These are phyloP conservation scores for Champsocephalus esox DNA, from an alignment of 2,797 vertebrate species.

Conservation along the genomic window DNA sequence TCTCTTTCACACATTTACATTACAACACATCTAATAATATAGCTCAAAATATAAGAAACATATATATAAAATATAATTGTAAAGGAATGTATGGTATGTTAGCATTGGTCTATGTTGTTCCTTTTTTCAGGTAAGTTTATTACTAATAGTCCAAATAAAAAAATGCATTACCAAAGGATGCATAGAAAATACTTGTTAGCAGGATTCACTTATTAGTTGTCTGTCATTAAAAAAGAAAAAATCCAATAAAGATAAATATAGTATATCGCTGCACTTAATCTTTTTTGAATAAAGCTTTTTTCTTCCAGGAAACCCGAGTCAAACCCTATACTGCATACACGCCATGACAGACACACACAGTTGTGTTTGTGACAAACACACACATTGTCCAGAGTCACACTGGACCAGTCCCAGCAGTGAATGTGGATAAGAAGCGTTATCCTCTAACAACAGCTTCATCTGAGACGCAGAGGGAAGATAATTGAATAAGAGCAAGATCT, in stretches of 20 bases:
- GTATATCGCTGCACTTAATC: not conserved
- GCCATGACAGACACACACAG: too few relatives aligned
- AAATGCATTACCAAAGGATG: not conserved
- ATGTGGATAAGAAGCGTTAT: constrained; percentile 14
- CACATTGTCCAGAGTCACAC: not conserved
- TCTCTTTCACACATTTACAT: not conserved
- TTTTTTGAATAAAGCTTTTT: not conserved
- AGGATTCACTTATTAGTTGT: not conserved
- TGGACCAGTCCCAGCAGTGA: not conserved
- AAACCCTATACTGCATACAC: not conserved
- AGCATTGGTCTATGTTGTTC: not conserved
- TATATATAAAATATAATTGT: not conserved
- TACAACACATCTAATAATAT: not conserved
- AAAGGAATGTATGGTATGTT: not conserved
- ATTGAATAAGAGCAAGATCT: constrained; percentile 38
- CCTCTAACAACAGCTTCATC: not conserved
- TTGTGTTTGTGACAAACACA: too few relatives aligned
- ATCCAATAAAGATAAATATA: not conserved
- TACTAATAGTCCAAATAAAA: not conserved
- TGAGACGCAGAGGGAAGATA: constrained; percentile 18
- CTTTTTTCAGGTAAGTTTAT: not conserved
- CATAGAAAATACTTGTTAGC: not conserved
- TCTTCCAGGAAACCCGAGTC: not conserved
- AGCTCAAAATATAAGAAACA: not conserved
- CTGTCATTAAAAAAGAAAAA: not conserved